Evolutionary conservation across 2,888 invertebrate species (phyloP).

Genomic region (Diarsia brunnea): DNA sequence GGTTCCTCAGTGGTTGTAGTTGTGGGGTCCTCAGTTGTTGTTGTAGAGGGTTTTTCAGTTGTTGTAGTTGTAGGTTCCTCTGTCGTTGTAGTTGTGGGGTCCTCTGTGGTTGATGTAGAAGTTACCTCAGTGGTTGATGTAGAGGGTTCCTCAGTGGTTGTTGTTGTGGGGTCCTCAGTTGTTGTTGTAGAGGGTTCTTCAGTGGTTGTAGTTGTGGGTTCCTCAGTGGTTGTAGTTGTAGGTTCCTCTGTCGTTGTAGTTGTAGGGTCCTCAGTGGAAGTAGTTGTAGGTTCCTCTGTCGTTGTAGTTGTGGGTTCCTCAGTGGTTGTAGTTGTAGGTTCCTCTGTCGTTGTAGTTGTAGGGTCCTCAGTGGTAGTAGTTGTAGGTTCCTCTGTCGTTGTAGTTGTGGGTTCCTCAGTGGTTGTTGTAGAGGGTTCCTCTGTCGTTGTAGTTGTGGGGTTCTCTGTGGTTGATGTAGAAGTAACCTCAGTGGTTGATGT

Average conservation of each 20-base stretch:
- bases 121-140: not conserved
- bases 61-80: conserved; percentile 5
- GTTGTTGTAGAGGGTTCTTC: conserved; percentile 5
- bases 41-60: conserved; percentile 5
- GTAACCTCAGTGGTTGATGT: conserved; percentile 23
- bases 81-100: not conserved
- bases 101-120: conserved; percentile 12
- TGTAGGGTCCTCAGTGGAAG: not conserved
- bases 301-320: too few species aligned
- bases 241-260: conserved; percentile 15
- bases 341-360: conserved; percentile 1
- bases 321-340: not conserved
- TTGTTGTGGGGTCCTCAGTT: conserved; percentile 7
- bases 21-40: not conserved
- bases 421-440: conserved; percentile 18
- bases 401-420: not conserved
- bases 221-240: conserved; percentile 27
- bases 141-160: not conserved
- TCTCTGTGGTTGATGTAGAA: conserved; percentile 29
- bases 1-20: conserved; percentile 17
- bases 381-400: conserved; percentile 29
- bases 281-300: not conserved
- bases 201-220: conserved; percentile 10
- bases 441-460: conserved; percentile 9
- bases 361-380: not conserved